Evolutionary conservation across 1,140 invertebrate genomes (phyloP).

Genomic region (Armadillidium nasatum): DNA sequence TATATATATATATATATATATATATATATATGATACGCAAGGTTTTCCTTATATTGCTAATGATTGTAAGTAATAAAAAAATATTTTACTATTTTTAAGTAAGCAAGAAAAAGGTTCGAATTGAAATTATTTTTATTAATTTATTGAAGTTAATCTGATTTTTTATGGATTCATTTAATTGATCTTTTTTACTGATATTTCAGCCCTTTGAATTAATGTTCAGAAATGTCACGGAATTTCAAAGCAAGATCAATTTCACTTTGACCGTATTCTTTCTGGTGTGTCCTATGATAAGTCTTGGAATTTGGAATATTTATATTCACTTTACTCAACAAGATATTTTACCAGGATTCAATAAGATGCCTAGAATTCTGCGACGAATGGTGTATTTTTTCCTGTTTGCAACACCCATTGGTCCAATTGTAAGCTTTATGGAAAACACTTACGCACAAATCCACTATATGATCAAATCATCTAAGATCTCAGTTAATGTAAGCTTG

Average conservation of each 20-base stretch:
- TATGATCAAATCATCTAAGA: not conserved
- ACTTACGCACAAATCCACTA: not conserved
- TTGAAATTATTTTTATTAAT: too few species aligned
- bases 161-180: not conserved
- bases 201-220: conserved; percentile 5
- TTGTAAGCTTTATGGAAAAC: not conserved
- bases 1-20: too few species aligned
- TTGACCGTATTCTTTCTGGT: not conserved
- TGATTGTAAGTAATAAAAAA: too few species aligned
- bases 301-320: not conserved
- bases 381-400: not conserved
- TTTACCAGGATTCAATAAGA: not conserved
- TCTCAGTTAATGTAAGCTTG: not conserved
- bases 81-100: too few species aligned
- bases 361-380: not conserved
- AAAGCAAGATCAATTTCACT: not conserved
- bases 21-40: too few species aligned
- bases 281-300: not conserved
- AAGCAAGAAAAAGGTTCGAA: too few species aligned
- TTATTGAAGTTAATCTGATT: too few species aligned
- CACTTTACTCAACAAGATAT: not conserved
- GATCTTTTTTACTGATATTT: too few species aligned
- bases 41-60: too few species aligned
- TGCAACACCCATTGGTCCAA: not conserved
- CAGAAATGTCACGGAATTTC: conserved; percentile 23